Percentiles rank a stretch among this genome's conserved stretches.
phyloP scores from a whole-genome alignment of 2,888 invertebrate species.

The Lymantria monacha region DNA sequence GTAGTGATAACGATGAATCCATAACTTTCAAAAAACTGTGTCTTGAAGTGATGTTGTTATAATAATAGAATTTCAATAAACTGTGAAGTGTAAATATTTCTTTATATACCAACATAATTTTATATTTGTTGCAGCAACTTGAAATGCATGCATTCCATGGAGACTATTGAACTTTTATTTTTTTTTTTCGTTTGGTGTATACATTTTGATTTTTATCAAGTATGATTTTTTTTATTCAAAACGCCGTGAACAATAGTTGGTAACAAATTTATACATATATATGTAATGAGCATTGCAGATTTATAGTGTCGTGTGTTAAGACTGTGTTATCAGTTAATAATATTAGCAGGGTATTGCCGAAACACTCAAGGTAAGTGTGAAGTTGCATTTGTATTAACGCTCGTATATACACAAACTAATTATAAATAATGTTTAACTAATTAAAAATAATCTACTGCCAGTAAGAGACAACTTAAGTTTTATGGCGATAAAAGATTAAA shows the following conservation, averaged over 20 bases:
- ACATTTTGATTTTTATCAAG: constrained; percentile 70
- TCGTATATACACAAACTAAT: no score
- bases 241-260: constrained; percentile 43
- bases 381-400: no score
- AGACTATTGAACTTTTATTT: constrained; percentile 76
- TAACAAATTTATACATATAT: constrained; percentile 16
- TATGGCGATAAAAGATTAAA: no score
- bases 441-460: no score
- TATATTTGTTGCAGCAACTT: constrained; percentile 51
- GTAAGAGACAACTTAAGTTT: no score
- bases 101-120: constrained; percentile 20
- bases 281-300: constrained; percentile 29
- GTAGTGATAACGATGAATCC: constrained; percentile 67
- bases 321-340: constrained; percentile 54
- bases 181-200: constrained; percentile 60
- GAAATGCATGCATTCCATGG: constrained; percentile 77
- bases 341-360: constrained; percentile 65
- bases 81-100: constrained; percentile 49
- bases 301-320: constrained; percentile 44
- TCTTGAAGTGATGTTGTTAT: constrained; percentile 36
- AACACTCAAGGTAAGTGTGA: constrained; percentile 66
- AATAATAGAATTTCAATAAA: constrained; percentile 29
- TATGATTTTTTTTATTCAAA: constrained; percentile 48
- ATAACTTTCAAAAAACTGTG: constrained; percentile 60
- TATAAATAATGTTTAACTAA: no score